These are phyloP conservation scores for Laothoe populi DNA, from an alignment of 2,888 invertebrate genomes.

Conservation along the genomic window DNA sequence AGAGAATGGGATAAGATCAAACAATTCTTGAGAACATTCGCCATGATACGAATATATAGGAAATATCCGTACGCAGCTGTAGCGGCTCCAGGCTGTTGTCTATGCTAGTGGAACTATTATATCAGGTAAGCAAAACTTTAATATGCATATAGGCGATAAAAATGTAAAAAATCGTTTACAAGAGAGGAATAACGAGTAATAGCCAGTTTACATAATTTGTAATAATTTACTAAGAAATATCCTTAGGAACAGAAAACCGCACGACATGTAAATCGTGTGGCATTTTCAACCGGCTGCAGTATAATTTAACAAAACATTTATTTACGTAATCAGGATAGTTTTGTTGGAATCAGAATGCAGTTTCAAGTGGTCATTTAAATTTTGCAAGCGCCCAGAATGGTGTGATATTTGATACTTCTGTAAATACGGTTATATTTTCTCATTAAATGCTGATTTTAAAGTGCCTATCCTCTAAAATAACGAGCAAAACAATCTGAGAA, in stretches of 20 bases:
- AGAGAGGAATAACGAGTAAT: too few relatives aligned
- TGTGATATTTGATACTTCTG: not conserved
- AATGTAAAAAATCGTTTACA: too few relatives aligned
- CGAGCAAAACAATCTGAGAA: not conserved
- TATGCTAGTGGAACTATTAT: too few relatives aligned
- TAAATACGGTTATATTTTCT: not conserved
- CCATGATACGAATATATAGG: too few relatives aligned
- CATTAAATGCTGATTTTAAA: not conserved
- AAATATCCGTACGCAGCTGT: too few relatives aligned
- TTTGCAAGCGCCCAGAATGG: not conserved
- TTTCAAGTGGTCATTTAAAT: not conserved
- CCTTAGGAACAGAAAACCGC: slow-evolving; percentile 46
- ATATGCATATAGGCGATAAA: too few relatives aligned
- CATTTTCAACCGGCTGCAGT: slow-evolving; percentile 29
- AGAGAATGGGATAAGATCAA: too few relatives aligned
- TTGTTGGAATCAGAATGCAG: not conserved
- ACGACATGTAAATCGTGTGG: slow-evolving; percentile 57
- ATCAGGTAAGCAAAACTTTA: too few relatives aligned
- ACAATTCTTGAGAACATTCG: too few relatives aligned
- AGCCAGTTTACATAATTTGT: too few relatives aligned
- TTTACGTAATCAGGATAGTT: not conserved
- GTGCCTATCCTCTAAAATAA: not conserved
- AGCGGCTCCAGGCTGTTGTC: too few relatives aligned
- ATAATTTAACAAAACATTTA: not conserved
- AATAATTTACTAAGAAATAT: slow-evolving; percentile 16